Base-by-base conservation (phyloP, 2,113 vertebrate species). In the Monarcha castaneiventris region DNA sequence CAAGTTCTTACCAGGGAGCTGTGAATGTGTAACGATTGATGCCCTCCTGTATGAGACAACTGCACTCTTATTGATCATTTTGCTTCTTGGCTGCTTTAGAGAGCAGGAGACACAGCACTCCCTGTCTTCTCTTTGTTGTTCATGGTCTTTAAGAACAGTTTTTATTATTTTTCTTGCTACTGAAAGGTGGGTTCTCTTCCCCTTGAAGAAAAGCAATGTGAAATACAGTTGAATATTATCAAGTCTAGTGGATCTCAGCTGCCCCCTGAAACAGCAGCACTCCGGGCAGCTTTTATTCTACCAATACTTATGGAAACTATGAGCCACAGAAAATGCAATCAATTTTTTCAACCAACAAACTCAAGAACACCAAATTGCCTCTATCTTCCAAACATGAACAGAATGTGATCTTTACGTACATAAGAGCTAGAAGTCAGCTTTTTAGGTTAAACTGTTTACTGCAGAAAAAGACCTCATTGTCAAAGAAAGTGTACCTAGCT, bases 1-100 rank as follows among this genome's bases (percentile, higher is more conserved):
- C 37, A 69, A 48, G 48, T 62, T 71, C 71, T 35, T 59, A 67
- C 27, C 51, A 33, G 26, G 46, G 35, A 86, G 39, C 63, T 78
- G 39, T 41, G 77, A 72, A 27, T 0, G 0, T 7, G 33, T 33
- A 55, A 39, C 0, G 0, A 75, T 2, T 72, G 56, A 68, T 69
- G n/a, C 12, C 35, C 69, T 78, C 43, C 51, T 64, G 19, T 87
- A 41, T 0, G 16, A 78, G 37, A 39, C 29, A 48, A 16, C 35
- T 68, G 52, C 37, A 16, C n/a, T 52, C n/a, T 39, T 68, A 64
- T 13, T 52, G 78, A 83, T 85, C 11, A 30, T 64, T 91, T 61
- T 85, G 32, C 26, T 76, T 63, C 87, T 85, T 58, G 82, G 23
- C 76, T 88, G 62, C 63, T 92, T 46, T 73, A 54, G 20, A 80